Percentiles rank a stretch among this genome's conserved stretches.
Conservation (phyloP, 2,888 invertebrate genomes). For the Eilema sororculum region DNA sequence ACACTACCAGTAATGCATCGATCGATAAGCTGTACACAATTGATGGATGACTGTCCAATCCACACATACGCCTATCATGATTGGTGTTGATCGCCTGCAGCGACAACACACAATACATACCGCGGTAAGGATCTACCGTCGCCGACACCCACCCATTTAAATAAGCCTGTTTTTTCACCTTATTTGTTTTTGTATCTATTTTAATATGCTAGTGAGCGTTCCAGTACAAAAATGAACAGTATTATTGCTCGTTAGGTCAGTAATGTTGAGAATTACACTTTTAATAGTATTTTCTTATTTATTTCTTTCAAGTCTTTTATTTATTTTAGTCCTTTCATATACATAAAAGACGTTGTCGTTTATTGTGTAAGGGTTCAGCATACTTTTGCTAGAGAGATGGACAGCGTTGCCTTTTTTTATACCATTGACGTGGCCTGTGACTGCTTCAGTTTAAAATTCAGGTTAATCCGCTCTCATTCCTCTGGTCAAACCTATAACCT, state of each 20-base stretch:
- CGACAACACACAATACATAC: conserved; percentile 55
- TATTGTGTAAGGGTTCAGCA: neutral
- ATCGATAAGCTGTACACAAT: conserved; percentile 48
- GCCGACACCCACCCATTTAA: conserved; percentile 41
- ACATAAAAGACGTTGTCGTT: neutral
- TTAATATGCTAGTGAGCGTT: conserved; percentile 31
- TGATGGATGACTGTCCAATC: conserved; percentile 57
- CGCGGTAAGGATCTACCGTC: conserved; percentile 51
- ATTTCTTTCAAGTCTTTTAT: neutral
- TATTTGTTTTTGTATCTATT: conserved; percentile 41
- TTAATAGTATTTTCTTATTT: conserved; percentile 45
- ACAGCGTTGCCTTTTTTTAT: no score
- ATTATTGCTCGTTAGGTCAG: conserved; percentile 44
- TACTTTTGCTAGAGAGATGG: neutral
- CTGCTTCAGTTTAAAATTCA: no score
- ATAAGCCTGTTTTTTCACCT: conserved; percentile 32
- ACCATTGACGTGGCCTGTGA: neutral
- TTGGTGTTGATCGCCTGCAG: conserved; percentile 52
- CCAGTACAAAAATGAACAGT: conserved; percentile 32
- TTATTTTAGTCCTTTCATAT: neutral
- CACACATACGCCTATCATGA: conserved; percentile 51
- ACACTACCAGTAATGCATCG: conserved; percentile 49
- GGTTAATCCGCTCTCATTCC: no score
- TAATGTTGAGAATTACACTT: conserved; percentile 25
- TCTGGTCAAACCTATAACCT: no score